A percentile compares a stretch with the other conserved stretches of the same genome.
These are phyloP conservation scores for Rhegmatorhina hoffmannsi DNA, from an alignment of 2,113 vertebrate genomes.

Conservation along the genomic window DNA sequence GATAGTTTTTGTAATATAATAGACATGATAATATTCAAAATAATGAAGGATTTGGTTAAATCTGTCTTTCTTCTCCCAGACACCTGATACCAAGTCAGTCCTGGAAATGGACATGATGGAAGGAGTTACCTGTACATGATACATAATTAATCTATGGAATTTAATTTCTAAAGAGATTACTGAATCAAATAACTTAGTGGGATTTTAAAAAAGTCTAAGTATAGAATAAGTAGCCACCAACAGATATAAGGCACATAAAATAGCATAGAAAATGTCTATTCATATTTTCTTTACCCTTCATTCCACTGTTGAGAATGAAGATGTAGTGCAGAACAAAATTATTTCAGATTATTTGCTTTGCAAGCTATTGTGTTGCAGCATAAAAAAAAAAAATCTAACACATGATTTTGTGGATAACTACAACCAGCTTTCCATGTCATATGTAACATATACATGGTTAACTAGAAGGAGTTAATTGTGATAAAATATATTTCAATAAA, in stretches of 20 bases:
- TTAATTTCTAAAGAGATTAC: constrained; percentile 30
- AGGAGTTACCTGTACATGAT: not conserved
- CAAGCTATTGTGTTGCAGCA: not conserved
- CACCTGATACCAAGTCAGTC: not conserved
- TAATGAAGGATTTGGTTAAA: constrained; percentile 31
- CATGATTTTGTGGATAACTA: not conserved
- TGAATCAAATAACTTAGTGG: not conserved
- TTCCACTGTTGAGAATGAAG: not conserved
- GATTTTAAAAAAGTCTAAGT: constrained; percentile 34
- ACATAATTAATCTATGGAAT: constrained; percentile 4
- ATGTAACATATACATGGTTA: not conserved
- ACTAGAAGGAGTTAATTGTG: constrained; percentile 37
- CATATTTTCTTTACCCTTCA: not conserved
- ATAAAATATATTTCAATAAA: constrained; percentile 67
- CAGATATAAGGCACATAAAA: not conserved
- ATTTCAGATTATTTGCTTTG: constrained; percentile 12
- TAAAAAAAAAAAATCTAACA: constrained; percentile 11
- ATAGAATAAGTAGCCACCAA: not conserved
- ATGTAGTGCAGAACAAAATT: constrained; percentile 2
- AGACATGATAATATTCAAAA: constrained; percentile 1
- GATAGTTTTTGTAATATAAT: not conserved
- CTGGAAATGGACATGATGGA: not conserved
- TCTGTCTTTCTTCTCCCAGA: not conserved
- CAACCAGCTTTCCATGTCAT: not conserved
- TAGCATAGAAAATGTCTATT: not conserved